Evolutionary conservation across 2,797 vertebrate genomes (phyloP).

Genomic region (Artibeus jamaicensis): DNA sequence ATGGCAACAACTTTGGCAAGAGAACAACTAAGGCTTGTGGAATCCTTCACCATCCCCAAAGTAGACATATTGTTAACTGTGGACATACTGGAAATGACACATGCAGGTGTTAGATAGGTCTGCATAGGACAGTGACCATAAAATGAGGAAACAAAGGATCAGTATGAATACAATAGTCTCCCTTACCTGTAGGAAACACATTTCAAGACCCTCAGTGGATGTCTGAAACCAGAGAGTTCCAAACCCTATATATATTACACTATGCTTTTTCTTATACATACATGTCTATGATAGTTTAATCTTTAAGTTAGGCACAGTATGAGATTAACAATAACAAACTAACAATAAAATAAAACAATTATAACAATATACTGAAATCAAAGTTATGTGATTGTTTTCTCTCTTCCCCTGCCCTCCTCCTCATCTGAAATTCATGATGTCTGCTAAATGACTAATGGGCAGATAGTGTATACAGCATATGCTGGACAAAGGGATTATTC

Average conservation of each 20-base stretch:
- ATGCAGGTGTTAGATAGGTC: background rate
- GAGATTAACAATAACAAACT: background rate
- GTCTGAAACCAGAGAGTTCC: background rate
- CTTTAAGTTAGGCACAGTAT: background rate
- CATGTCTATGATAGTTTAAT: background rate
- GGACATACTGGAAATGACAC: background rate
- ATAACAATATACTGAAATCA: background rate
- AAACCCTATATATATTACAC: background rate
- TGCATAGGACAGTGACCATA: too few relatives aligned
- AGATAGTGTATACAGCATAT: background rate
- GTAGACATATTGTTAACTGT: background rate
- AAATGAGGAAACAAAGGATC: background rate
- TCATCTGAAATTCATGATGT: background rate
- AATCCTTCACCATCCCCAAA: background rate
- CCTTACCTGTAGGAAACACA: background rate
- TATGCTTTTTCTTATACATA: background rate
- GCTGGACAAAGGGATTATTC: too few relatives aligned
- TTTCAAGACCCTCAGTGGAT: background rate
- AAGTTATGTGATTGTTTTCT: background rate
- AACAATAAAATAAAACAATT: background rate
- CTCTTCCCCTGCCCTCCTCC: too few relatives aligned
- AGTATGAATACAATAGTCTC: background rate
- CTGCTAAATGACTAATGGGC: background rate
- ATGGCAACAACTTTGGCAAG: background rate
- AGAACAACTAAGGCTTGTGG: background rate